Base-by-base conservation (phyloP, 2,888 invertebrate species). In the Dasypolia templi region DNA sequence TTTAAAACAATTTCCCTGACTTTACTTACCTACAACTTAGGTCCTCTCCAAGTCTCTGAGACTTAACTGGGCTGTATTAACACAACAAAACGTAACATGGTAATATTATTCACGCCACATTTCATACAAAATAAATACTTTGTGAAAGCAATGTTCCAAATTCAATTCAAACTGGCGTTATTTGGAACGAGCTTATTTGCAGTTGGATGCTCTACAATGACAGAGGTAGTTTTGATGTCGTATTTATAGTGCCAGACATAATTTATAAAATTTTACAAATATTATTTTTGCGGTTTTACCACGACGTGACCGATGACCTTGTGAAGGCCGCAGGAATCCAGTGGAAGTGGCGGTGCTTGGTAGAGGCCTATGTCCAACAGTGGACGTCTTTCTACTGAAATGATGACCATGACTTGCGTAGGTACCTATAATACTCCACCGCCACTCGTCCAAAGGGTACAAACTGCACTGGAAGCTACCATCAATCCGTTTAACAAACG, bases 131-230 rank as follows among this genome's bases (percentile, higher is more conserved):
- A 29, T 56, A 17, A 26, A 56, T 39, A 56, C 12, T 46, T 46
- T 46, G 44, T 69, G 9, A 17, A 56, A n/a, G 46, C 22, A 70
- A 70, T 56, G 22, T 56, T 39, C 44, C 55, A 56, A 71, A 46
- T 69, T 68, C 19, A 55, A 67, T 73, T 58, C 51, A 55, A 59
- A 71, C 46, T 61, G 22, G 19, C 61, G 61, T 64, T 73, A 77
- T 73, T 81, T 63, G 29, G 49, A 64, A 35, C 42, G 32, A 68
- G 49, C 65, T 71, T 71, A 71, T 81, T 71, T 58, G 51, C n/a
- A 39, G 39, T 4, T 42, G 62, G 26, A 22, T 62, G 26, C 3
- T 49, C 12, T 59, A 39, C 46, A 63, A 46, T 66, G 46, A 59
- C 29, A 44, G 12, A 29, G 53, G 14, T 53, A 42, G 14, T 19